phyloP scores from a whole-genome alignment of 2,113 vertebrate genomes.

The Siniperca knerii region DNA sequence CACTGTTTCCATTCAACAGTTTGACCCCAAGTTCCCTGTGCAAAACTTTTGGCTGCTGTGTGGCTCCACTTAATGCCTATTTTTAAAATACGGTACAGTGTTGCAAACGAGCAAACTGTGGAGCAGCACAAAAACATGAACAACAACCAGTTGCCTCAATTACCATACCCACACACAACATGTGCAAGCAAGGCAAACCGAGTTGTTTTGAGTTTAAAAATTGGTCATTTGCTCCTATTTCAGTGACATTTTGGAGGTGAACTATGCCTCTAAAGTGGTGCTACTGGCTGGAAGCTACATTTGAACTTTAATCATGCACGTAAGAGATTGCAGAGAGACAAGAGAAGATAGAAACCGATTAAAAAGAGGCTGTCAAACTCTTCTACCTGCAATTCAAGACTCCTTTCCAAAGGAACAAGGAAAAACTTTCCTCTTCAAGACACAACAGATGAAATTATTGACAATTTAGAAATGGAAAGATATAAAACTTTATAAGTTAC shows the following conservation, averaged over 20 bases:
- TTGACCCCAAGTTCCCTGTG: slow-evolving; percentile 23
- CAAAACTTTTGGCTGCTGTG: slow-evolving; percentile 39
- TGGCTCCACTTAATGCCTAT: slow-evolving; percentile 1
- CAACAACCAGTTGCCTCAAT: slow-evolving; percentile 58
- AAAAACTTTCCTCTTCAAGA: not conserved
- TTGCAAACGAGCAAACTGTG: slow-evolving; percentile 49
- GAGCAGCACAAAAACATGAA: slow-evolving; percentile 44
- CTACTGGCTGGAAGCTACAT: not conserved
- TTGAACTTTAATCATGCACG: slow-evolving; percentile 8
- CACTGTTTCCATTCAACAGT: slow-evolving; percentile 9
- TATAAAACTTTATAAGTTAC: not conserved
- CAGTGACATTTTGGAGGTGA: slow-evolving; percentile 45
- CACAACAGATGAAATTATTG: too few species aligned
- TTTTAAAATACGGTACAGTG: slow-evolving; percentile 1
- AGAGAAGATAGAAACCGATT: not conserved
- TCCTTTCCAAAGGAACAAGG: not conserved
- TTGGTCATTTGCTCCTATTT: slow-evolving; percentile 53
- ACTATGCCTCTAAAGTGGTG: not conserved
- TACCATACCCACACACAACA: not conserved
- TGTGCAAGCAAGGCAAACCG: not conserved
- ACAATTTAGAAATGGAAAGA: not conserved
- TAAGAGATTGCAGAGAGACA: not conserved
- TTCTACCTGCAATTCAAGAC: not conserved
- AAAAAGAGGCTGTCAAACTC: not conserved
- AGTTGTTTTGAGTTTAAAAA: slow-evolving; percentile 31